Base-by-base conservation (phyloP, 2,113 vertebrate species). In the Cephalopterus ornatus region DNA sequence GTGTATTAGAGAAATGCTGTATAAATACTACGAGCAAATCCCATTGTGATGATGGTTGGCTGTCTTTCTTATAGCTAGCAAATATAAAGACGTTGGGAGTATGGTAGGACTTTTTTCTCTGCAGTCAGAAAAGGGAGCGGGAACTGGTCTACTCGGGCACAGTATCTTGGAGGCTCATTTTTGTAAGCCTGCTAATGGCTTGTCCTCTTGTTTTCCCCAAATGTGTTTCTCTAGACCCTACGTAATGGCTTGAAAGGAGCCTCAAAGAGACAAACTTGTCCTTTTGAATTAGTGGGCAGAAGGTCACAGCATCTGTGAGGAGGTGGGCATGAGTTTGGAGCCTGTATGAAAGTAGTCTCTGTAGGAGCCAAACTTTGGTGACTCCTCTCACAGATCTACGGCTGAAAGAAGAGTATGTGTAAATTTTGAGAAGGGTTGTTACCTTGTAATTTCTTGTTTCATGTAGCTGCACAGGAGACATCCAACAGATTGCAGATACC, bases 361-460 rank as follows among this genome's bases (percentile, higher is more conserved):
- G 30, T 12, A 47, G 53, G 14, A 44, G 14, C 14, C 53, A 79
- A 20, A 30, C 16, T 78, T 78, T 7, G 21, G 28, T 50, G 37
- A 52, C 37, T 20, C 75, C 33, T 80, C 30, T 46, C 26, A 66
- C 35, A 74, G 59, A 81, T 15, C 28, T n/a, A 13, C 0, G 0
- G 53, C 52, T 85, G 11, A 81, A 87, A 46, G 47, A 30, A 58
- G 27, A 62, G 8, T 27, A 58, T 30, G 0, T 24, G 14, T 23
- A 21, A 47, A 16, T 35, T 84, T 62, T 46, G 46, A 74, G 47
- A 59, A 8, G 14, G 11, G 12, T 9, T 44, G 10, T 39, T 73
- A 56, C 46, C 24, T 84, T 61, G 44, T 19, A 23, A 14, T 47
- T 46, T 33, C 12, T 71, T 78, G 18, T 71, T 78, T 72, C 3